These are phyloP conservation scores for Gobionotothen gibberifrons DNA, from an alignment of 2,797 vertebrate species.

Conservation along the genomic window DNA sequence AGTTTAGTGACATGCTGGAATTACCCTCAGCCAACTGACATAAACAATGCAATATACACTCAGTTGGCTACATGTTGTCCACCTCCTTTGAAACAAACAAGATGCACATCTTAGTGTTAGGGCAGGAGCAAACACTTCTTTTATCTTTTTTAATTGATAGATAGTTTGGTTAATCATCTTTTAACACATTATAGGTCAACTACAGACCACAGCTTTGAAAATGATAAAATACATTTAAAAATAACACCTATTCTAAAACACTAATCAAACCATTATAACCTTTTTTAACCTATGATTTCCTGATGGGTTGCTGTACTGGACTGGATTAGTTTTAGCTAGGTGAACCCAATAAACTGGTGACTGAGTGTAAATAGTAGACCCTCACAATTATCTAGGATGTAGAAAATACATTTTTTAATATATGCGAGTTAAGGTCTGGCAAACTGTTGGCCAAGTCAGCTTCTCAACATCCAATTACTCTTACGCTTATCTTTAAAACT, in stretches of 20 bases:
- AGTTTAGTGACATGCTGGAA: conserved; percentile 51
- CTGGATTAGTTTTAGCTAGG: neutral
- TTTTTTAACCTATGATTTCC: neutral
- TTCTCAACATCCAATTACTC: neutral
- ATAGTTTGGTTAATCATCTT: neutral
- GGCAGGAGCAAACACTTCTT: neutral
- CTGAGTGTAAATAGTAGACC: neutral
- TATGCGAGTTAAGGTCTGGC: neutral
- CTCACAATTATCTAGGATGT: neutral
- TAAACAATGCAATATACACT: neutral
- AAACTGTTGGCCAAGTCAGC: neutral
- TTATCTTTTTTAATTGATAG: neutral
- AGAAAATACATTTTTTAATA: neutral
- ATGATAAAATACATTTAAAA: neutral
- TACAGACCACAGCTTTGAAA: neutral
- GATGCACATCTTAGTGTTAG: neutral
- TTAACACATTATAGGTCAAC: neutral
- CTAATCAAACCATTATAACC: neutral
- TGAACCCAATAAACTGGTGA: conserved; percentile 4
- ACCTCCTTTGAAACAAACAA: neutral
- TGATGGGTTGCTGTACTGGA: neutral
- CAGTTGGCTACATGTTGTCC: neutral
- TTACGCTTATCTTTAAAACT: conserved; percentile 47
- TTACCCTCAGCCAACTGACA: conserved; percentile 19
- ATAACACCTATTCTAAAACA: neutral